Evolutionary conservation across 2,113 vertebrate genomes (phyloP), one percentile per base, ranked within the genome.

Genomic region (Salvator merianae): DNA sequence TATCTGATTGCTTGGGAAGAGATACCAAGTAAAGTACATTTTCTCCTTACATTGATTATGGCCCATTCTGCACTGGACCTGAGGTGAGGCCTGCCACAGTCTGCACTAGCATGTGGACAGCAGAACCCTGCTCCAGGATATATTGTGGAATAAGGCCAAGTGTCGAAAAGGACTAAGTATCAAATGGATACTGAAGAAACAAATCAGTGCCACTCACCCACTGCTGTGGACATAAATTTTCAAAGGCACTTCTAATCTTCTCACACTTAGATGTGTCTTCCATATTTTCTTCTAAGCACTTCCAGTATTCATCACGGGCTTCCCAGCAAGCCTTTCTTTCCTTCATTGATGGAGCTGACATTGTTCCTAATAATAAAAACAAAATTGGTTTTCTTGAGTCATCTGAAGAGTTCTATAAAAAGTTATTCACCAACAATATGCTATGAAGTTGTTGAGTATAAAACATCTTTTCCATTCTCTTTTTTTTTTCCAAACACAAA

Each of bases 291-390:
- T 99, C 98, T 87, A 99, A 83, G 85, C 98, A 99, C 83, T 89
- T 96, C 98, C 98, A 99, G 53, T 98, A 95, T 59, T 84, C 87
- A 86, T 99, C 98, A 74, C 97, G 96, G 59, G 98, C 95, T 0
- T 88, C 94, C 98, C 98, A 99, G 94, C 98, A 99, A 1, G 91
- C 95, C 82, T 96, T 96, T 77, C 98, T 94, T 89, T 98, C 95
- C 32, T 94, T 88, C 79, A 96, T 95, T 30, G 95, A 97, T 0
- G 97, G 98, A 70, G 98, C 98, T 1, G 97, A 76, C 98, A 99
- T 99, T 28, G 81, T 84, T 74, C 6, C 77, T 0, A 3, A 80
- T 65, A 7, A 14, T 75, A 87, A 8, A 26, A 0, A 34, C 7
- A 22, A 24, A 55, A 2, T 26, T 59, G 12, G 43, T 10, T 43